Percentiles rank a stretch among this genome's conserved stretches.
These are phyloP conservation scores for Anhinga anhinga DNA, from an alignment of 2,113 vertebrate species.

Conservation along the genomic window DNA sequence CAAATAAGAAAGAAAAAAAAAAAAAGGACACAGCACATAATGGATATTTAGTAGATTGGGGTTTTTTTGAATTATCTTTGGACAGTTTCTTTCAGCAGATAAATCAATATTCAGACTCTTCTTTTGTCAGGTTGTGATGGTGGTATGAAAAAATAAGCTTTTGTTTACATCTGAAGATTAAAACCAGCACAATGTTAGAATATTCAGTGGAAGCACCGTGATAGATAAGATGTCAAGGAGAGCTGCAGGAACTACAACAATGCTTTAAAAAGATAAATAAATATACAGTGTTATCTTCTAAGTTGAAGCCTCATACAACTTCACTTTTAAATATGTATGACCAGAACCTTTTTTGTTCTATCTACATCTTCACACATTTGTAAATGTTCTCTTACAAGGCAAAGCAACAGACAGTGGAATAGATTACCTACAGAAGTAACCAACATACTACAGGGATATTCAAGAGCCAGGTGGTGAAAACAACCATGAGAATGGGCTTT, in stretches of 20 bases:
- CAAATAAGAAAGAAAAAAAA: background rate
- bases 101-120: constrained; percentile 62
- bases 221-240: constrained; percentile 74
- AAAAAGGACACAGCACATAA: fast-evolving
- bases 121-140: constrained; percentile 58
- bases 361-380: background rate
- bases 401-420: background rate
- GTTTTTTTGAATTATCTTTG: constrained; percentile 62
- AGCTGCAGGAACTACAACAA: constrained; percentile 63
- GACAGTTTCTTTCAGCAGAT: constrained; percentile 53
- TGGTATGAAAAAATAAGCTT: constrained; percentile 53
- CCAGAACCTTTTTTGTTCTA: constrained; percentile 37
- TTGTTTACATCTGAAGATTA: constrained; percentile 75
- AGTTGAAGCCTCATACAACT: constrained; percentile 51
- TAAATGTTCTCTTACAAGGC: constrained; percentile 36
- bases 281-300: constrained; percentile 63
- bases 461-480: background rate
- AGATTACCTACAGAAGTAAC: background rate
- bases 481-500: background rate
- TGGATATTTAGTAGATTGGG: constrained; percentile 5
- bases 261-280: constrained; percentile 68
- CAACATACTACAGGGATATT: background rate
- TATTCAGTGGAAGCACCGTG: constrained; percentile 60
- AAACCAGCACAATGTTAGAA: constrained; percentile 66
- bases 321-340: constrained; percentile 76